phyloP scores from a whole-genome alignment of 2,113 vertebrate species.

The Epinephelus cyanopodus region DNA sequence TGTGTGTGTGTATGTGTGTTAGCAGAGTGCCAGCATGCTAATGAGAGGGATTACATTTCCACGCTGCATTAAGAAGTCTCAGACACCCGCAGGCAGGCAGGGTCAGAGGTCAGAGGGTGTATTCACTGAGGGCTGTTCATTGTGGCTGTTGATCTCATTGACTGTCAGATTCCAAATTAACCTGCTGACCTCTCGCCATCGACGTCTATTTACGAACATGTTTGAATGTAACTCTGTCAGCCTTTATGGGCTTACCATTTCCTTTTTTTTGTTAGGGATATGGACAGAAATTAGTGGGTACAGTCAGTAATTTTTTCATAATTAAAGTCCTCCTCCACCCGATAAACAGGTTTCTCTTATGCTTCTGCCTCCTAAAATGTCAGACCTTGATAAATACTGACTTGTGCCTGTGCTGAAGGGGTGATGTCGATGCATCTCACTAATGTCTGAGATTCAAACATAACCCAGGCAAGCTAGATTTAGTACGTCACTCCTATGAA shows the following conservation, averaged over 20 bases:
- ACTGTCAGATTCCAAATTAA: constrained; percentile 40
- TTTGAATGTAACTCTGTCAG: background rate
- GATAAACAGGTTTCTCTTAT: no score
- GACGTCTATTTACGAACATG: background rate
- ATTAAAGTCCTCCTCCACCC: no score
- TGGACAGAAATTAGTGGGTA: background rate
- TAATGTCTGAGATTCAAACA: no score
- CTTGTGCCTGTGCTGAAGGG: no score
- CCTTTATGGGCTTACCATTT: background rate
- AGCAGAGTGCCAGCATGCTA: background rate
- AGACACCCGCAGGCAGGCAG: background rate
- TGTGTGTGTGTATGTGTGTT: constrained; percentile 7
- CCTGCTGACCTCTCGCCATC: constrained; percentile 14
- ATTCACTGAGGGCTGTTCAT: constrained; percentile 26
- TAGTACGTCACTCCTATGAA: no score
- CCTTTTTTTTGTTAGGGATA: no score
- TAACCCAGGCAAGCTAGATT: no score
- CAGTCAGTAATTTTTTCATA: background rate
- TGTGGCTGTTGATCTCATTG: constrained; percentile 18
- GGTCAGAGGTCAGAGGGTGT: constrained; percentile 46
- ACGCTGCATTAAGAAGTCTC: background rate
- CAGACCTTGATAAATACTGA: no score
- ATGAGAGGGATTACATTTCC: constrained; percentile 22
- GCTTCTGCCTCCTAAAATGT: no score
- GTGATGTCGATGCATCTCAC: no score